These are phyloP conservation scores for Corythornis madagascariensis DNA, from an alignment of 2,113 vertebrate species.

Conservation along the genomic window DNA sequence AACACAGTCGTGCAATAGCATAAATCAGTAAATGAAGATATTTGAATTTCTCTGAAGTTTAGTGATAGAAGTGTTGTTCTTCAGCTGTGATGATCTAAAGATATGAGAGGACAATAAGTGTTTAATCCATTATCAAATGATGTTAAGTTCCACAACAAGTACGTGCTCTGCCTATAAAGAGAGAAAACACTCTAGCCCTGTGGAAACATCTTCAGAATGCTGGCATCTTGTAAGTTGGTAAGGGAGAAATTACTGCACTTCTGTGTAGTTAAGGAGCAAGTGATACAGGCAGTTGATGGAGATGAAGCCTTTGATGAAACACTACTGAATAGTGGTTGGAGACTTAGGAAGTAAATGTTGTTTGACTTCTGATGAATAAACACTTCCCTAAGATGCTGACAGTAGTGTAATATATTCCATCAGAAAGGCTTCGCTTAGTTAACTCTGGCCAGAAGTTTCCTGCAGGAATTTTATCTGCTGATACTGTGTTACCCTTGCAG, in stretches of 20 bases:
- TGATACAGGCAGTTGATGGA: neutral
- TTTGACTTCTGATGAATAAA: neutral
- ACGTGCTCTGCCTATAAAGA: neutral
- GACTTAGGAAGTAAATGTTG: neutral
- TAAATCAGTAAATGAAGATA: neutral
- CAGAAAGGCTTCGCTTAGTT: neutral
- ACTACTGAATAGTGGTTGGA: neutral
- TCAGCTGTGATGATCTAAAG: neutral
- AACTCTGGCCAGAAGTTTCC: neutral
- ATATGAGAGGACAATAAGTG: neutral
- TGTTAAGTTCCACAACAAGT: neutral
- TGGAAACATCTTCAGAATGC: neutral
- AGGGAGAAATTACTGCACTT: neutral
- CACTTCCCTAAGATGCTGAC: neutral
- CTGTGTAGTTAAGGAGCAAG: neutral
- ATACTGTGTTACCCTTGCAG: neutral
- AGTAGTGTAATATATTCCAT: neutral
- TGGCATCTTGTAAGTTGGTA: neutral
- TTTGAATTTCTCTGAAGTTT: neutral
- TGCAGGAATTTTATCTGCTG: neutral
- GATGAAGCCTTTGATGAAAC: neutral
- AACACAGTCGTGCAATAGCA: neutral
- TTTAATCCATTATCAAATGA: neutral
- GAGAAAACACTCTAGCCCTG: neutral
- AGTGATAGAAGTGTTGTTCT: neutral